A percentile compares a stretch with the other conserved stretches of the same genome.
phyloP scores from a whole-genome alignment of 2,888 invertebrate genomes.

The Oligia strigilis region DNA sequence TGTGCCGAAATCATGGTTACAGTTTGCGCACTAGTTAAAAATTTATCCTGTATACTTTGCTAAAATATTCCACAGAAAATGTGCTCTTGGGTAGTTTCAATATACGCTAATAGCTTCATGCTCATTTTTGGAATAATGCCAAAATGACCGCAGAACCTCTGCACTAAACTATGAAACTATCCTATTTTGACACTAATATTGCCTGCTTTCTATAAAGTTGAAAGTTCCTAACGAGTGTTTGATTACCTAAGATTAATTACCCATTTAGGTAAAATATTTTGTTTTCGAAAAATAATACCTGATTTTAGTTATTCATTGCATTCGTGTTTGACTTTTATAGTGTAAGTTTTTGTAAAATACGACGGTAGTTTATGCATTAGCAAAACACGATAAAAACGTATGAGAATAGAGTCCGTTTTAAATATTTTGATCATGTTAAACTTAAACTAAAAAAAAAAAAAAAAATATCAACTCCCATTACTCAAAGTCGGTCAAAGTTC shows the following conservation, averaged over 20 bases:
- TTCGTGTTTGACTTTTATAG: background rate
- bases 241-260: conserved; percentile 21
- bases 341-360: background rate
- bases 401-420: background rate
- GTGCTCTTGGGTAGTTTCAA: conserved; percentile 18
- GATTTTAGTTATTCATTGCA: conserved; percentile 8
- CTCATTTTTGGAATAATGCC: conserved; percentile 40
- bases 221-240: conserved; percentile 26
- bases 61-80: conserved; percentile 1
- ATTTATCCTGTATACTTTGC: background rate
- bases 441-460: too few relatives aligned
- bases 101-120: conserved; percentile 21
- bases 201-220: conserved; percentile 16
- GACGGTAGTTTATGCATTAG: too few relatives aligned
- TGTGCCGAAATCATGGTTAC: too few relatives aligned
- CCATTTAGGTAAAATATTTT: conserved; percentile 30
- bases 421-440: too few relatives aligned
- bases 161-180: conserved; percentile 22
- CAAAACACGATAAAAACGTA: background rate
- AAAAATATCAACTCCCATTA: background rate
- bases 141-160: conserved; percentile 19
- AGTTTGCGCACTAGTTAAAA: background rate
- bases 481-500: background rate
- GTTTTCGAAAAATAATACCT: conserved; percentile 8
- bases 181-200: conserved; percentile 12